These are phyloP conservation scores for Zenarchopterus dispar DNA, from an alignment of 2,797 vertebrate species.

Conservation along the genomic window DNA sequence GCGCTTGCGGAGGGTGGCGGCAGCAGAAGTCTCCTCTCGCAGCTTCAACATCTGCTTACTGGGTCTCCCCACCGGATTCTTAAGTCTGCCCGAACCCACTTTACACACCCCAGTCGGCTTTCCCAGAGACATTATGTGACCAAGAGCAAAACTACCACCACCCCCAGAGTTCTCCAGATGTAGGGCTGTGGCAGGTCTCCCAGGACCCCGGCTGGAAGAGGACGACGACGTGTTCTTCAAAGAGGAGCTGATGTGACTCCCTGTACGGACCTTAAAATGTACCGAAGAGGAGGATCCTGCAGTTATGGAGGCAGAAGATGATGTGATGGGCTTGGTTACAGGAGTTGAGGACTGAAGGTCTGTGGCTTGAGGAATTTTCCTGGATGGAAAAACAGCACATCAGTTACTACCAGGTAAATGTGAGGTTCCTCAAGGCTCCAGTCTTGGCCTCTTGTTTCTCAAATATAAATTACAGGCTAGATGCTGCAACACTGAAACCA, in stretches of 20 bases:
- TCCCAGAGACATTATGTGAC: conserved; percentile 72
- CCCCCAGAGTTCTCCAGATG: conserved; percentile 83
- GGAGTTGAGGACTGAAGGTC: conserved; percentile 79
- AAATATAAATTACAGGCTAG: too few relatives aligned
- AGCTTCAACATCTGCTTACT: conserved; percentile 84
- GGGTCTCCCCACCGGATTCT: conserved; percentile 83
- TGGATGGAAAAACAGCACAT: conserved; percentile 52
- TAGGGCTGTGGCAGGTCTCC: conserved; percentile 71
- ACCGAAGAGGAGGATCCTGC: conserved; percentile 67
- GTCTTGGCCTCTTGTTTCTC: too few relatives aligned
- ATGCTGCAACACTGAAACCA: too few relatives aligned
- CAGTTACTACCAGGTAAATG: not conserved
- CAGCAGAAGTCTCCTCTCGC: conserved; percentile 74
- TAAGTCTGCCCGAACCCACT: conserved; percentile 76
- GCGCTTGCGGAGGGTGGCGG: conserved; percentile 82
- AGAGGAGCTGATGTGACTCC: conserved; percentile 77
- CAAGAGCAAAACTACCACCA: conserved; percentile 32
- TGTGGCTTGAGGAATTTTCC: conserved; percentile 92
- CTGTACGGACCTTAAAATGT: conserved; percentile 80
- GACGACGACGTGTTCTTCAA: conserved; percentile 73
- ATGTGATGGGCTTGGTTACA: conserved; percentile 68
- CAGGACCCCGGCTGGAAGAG: conserved; percentile 76
- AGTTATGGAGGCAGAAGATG: conserved; percentile 59
- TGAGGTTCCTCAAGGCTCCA: too few relatives aligned
- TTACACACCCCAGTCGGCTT: conserved; percentile 72